Base-by-base conservation (phyloP, 2,888 invertebrate genomes). In the Sphaerophoria rueppellii region DNA sequence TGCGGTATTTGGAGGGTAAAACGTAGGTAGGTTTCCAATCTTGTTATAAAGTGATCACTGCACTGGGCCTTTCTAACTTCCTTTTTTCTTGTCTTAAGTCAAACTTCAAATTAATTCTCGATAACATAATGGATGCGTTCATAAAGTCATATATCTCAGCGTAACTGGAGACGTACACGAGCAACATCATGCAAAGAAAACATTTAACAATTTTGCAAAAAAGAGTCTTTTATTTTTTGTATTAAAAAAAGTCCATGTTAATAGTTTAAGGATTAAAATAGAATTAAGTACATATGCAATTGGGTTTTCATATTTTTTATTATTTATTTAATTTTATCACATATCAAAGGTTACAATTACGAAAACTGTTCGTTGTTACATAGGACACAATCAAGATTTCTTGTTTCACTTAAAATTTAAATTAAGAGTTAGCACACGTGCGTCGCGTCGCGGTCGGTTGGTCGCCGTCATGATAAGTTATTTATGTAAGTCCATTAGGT, bases 221-320 rank as follows among this genome's bases (percentile, higher is more conserved):
- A 50, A 50, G 12, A 50, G 11, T 16, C 16, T 50, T 50, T 57
- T 16, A 2, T 4, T 46, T 57, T 48, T 54, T 40, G 55, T 70
- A 32, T 14, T 43, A 34, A 55, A 69, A 43, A 54, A 32, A 16
- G 11, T 57, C 57, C 40, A 58, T 57, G 37, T 70, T 69, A 82
- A 82, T 55, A 73, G 61, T 75, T 60, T 75, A 67, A 54, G 34
- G 55, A 76, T 67, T 72, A 61, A 55, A 48, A 32, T 80, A 75
- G 71, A 65, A 67, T 75, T 71, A 61, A 71, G 81, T 63, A 77
- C 48, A 85, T 70, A 73, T 73, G 85, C 48, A 85, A 73, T 77
- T 73, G 85, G 58, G 48, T 81, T 58, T 11, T 48, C 14, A 14
- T n/a, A 11, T 48, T 34, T 34, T 34, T 69, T 72, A 24, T 24